These are phyloP conservation scores for Alosa alosa DNA, from an alignment of 2,113 vertebrate genomes.

Conservation along the genomic window DNA sequence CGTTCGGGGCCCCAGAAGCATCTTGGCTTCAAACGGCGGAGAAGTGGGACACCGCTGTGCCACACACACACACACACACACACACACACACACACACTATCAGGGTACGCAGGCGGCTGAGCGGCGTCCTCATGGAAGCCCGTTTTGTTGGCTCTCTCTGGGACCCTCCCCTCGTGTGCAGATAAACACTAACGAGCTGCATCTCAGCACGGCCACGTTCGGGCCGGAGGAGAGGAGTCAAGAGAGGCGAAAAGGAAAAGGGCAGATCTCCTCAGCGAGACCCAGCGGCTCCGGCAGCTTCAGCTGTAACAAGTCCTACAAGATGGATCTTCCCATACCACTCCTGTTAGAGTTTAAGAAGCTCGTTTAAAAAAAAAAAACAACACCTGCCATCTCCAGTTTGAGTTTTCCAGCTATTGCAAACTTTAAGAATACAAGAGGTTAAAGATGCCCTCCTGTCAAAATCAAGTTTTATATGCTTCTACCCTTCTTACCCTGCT, in stretches of 20 bases:
- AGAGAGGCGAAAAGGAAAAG: slow-evolving; percentile 41
- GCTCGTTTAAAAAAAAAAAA: too few species aligned
- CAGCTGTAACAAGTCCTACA: neutral
- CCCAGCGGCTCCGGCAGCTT: neutral
- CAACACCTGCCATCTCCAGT: too few species aligned
- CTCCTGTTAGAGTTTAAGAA: too few species aligned
- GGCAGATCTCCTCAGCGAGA: too few species aligned
- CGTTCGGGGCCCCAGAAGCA: neutral
- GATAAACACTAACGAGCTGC: slow-evolving; percentile 48
- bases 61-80: too few species aligned
- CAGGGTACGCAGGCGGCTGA: neutral
- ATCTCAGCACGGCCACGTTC: slow-evolving; percentile 12
- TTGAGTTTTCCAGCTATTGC: too few species aligned
- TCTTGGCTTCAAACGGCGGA: neutral
- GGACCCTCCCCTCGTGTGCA: slow-evolving; percentile 13
- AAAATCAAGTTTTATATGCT: too few species aligned
- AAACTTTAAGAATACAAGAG: too few species aligned
- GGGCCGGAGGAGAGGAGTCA: slow-evolving; percentile 17
- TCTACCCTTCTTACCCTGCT: too few species aligned
- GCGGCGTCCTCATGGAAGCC: slow-evolving; percentile 20
- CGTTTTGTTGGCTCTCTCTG: slow-evolving; percentile 28
- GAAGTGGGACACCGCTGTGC: neutral
- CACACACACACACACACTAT: too few species aligned
- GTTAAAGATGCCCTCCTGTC: too few species aligned
- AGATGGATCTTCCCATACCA: too few species aligned